These are phyloP conservation scores for Neolamprologus caudopunctatus DNA, from an alignment of 2,113 vertebrate species.

Conservation along the genomic window DNA sequence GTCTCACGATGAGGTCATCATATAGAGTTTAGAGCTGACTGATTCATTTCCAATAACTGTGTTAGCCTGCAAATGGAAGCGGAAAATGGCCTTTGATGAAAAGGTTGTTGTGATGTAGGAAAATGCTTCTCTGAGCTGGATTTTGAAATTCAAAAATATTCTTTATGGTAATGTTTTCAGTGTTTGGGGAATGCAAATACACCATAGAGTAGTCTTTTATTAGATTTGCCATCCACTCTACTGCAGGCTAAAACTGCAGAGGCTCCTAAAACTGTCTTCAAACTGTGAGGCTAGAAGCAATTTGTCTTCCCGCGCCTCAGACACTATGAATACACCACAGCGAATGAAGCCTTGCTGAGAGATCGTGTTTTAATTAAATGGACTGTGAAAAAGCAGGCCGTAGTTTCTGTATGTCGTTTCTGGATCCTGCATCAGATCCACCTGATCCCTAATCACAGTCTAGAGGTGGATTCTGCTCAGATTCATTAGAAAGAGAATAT, in stretches of 20 bases:
- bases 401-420: neutral
- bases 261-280: neutral
- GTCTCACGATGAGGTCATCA: slow-evolving; percentile 65
- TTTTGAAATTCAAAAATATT: neutral
- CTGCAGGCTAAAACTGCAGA: neutral
- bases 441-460: neutral
- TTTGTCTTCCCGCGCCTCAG: neutral
- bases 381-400: neutral
- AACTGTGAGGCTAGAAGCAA: neutral
- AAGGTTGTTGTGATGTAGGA: neutral
- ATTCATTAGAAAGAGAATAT: neutral
- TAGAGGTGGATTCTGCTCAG: neutral
- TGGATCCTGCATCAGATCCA: neutral
- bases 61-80: slow-evolving; percentile 10
- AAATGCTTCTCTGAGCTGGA: neutral
- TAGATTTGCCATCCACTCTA: neutral
- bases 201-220: neutral
- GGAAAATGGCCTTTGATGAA: neutral
- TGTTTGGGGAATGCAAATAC: neutral
- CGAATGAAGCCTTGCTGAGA: neutral
- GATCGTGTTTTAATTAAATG: neutral
- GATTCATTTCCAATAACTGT: slow-evolving; percentile 49
- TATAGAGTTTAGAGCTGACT: slow-evolving; percentile 28
- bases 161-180: neutral
- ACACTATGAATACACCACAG: neutral